Base-by-base conservation (phyloP, 53 echinoderm and acorn worm species). In the Echinometra lucunter region DNA sequence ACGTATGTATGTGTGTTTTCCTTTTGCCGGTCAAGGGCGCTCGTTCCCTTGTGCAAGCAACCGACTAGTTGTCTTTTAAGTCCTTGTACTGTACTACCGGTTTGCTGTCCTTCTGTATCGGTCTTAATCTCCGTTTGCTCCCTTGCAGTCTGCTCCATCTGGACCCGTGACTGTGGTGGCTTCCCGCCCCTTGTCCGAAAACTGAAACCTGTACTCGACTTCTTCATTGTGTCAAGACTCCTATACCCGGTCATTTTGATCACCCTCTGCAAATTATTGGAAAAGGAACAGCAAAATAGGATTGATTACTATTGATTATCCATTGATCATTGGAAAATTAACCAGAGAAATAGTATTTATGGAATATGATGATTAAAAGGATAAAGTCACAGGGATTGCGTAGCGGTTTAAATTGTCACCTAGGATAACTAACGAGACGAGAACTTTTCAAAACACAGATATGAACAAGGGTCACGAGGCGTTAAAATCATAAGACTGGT, bases 141-240 rank as follows among this genome's bases (percentile, higher is more conserved):
- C 99, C 90, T 97, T 97, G 72, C 99, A 99, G 23, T 96, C 88
- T 7, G 40, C 96, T 45, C 98, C 98, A 15, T 89, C 90, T 30
- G 95, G 95, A 12, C 99, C 99, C 32, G 96, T 96, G 17, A 99
- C 99, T 13, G 69, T 42, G 34, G 93, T 96, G 8, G 99, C 97
- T 91, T 99, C 99, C 88, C 99, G 82, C 9, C 99, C 99, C 67
- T 99, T 96, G 32, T 95, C 97, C 4, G 97, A 97, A 35, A 93
- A 94, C 58, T 96, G 95, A 57, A 96, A 98, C 74, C 93, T 67
- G 92, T 97, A 99, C 56, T 99, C 97, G 21, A 98, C 97, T 60
- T 89, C 94, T 92, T 99, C 99, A 47, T 94, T 13, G 97, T 96
- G 19, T 97, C 99, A n/a, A 99, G 95, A 96, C 99, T 99, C 45